Percentiles rank a stretch among this genome's conserved stretches.
Conservation (phyloP, 2,113 vertebrate genomes). For the Noturus placidus region DNA sequence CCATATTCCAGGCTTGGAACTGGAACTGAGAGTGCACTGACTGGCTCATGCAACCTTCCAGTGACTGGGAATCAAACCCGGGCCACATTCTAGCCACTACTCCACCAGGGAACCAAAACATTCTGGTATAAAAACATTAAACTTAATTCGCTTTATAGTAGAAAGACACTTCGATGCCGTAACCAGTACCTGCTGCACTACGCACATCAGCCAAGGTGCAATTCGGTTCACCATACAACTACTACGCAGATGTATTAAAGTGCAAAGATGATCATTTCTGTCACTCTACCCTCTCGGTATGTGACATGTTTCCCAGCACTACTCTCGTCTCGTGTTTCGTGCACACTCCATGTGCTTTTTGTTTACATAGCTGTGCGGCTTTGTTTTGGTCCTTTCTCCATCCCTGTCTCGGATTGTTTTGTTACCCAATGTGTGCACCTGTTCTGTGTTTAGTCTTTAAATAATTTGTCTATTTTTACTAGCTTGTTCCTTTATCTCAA, state of each 20-base stretch:
- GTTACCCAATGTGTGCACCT: background rate
- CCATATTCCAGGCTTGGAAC: no score
- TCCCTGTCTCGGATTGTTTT: background rate
- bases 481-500: background rate
- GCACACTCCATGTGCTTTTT: background rate
- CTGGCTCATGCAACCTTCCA: no score
- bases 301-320: background rate
- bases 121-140: background rate
- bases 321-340: background rate
- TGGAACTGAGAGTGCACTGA: no score
- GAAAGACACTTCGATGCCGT: background rate
- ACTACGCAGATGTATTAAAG: background rate
- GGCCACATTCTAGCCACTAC: no score
- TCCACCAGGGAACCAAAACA: no score
- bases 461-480: background rate
- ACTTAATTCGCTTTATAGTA: no score
- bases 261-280: background rate
- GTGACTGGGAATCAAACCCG: no score
- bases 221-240: no score
- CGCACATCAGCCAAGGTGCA: background rate
- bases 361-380: background rate
- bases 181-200: background rate
- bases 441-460: background rate
- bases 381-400: background rate
- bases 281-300: background rate